These are phyloP conservation scores for Leptodirus hochenwartii DNA, from an alignment of 2,888 invertebrate species.

Conservation along the genomic window DNA sequence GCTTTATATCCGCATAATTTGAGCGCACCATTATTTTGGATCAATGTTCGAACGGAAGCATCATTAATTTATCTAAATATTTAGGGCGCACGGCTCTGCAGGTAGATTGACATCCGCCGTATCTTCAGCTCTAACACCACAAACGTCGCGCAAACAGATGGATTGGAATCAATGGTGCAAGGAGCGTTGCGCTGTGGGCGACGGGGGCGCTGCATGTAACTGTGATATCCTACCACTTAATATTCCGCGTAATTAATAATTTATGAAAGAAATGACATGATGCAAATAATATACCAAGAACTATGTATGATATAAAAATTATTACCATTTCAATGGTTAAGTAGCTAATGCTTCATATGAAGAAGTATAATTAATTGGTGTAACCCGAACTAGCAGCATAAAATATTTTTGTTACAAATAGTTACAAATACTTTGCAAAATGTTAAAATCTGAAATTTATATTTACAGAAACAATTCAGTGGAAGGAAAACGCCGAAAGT, in stretches of 20 bases:
- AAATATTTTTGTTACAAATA: too few relatives aligned
- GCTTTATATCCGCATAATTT: too few relatives aligned
- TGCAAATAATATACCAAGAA: background rate
- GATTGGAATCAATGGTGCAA: conserved; percentile 50
- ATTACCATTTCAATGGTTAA: too few relatives aligned
- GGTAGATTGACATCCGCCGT: conserved; percentile 6
- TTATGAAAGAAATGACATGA: background rate
- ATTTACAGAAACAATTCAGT: too few relatives aligned
- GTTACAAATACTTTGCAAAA: too few relatives aligned
- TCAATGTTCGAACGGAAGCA: background rate
- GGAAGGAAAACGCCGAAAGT: too few relatives aligned
- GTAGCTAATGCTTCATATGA: conserved; percentile 5
- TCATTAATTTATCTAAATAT: too few relatives aligned
- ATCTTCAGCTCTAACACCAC: conserved; percentile 7
- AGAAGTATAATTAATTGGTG: conserved; percentile 3
- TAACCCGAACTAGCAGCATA: too few relatives aligned
- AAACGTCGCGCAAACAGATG: conserved; percentile 12
- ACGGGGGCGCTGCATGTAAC: conserved; percentile 59
- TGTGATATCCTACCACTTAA: conserved; percentile 48
- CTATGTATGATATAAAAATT: background rate
- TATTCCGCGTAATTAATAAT: conserved; percentile 13
- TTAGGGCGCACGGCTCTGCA: background rate
- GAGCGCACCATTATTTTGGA: conserved; percentile 6
- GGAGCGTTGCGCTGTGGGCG: conserved; percentile 43
- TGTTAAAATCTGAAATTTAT: too few relatives aligned